phyloP scores from a whole-genome alignment of 2,888 invertebrate species.

The Drosophila kanekoi region DNA sequence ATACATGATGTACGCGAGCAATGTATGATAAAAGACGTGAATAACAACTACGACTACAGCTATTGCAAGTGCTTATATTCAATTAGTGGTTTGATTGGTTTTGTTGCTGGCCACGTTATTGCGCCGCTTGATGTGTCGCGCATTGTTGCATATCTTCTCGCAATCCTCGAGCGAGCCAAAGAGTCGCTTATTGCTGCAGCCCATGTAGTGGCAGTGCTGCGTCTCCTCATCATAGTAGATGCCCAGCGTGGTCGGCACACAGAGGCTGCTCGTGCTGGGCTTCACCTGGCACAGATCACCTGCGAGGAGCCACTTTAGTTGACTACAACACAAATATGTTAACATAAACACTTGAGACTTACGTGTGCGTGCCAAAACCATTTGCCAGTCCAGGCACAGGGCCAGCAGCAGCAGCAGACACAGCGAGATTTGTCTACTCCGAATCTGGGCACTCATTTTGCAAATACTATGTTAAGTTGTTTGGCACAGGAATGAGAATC shows the following conservation, averaged over 20 bases:
- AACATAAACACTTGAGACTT: slow-evolving; percentile 26
- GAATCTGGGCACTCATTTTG: slow-evolving; percentile 35
- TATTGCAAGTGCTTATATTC: slow-evolving; percentile 39
- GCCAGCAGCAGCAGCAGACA: slow-evolving; percentile 53
- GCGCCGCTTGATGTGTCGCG: slow-evolving; percentile 69
- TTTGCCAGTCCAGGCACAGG: slow-evolving; percentile 38
- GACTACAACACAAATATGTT: too few relatives aligned
- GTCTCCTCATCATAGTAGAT: slow-evolving; percentile 82
- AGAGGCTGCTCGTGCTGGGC: slow-evolving; percentile 80
- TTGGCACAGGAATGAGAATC: background rate
- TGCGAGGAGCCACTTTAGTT: slow-evolving; percentile 22
- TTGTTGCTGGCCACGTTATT: slow-evolving; percentile 40
- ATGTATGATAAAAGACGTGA: slow-evolving; percentile 11
- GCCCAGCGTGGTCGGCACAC: slow-evolving; percentile 79
- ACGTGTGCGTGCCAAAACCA: slow-evolving; percentile 58
- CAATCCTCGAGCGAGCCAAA: slow-evolving; percentile 81
- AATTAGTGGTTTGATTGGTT: slow-evolving; percentile 65
- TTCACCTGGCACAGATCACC: slow-evolving; percentile 80
- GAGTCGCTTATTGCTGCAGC: slow-evolving; percentile 79
- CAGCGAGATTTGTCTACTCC: slow-evolving; percentile 25
- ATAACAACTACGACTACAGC: slow-evolving; percentile 37
- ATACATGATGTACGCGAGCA: background rate
- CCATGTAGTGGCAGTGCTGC: slow-evolving; percentile 80
- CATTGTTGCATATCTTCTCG: slow-evolving; percentile 81
- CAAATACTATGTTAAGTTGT: background rate